Evolutionary conservation across 2,113 vertebrate genomes (phyloP), one percentile per base, ranked within the genome.

Genomic region (rabbit (Oryctolagus cuniculus)): DNA sequence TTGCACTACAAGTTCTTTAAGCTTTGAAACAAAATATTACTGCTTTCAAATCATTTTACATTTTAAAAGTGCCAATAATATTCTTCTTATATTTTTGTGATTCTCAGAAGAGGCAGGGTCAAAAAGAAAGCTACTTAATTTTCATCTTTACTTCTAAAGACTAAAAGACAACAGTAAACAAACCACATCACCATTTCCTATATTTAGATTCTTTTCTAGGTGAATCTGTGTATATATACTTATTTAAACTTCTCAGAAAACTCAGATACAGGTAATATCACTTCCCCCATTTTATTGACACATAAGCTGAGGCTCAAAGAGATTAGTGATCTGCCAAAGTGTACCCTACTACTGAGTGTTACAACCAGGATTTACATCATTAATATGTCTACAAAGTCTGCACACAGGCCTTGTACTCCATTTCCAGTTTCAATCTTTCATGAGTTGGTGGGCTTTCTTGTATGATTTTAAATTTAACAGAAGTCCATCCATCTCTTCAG

Each of bases 11-110:
- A 88, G 16, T 63, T 21, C 21, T 79, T 90, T 66, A 15, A 94
- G 36, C 21, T 85, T 91, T 87, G 81, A 88, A 95, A 83, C 17
- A 95, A 96, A 95, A 72, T 27, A 94, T n/a, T 27, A 49, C 38
- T 81, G 61, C 70, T 93, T 95, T 96, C 58, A 79, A 89, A 72
- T 93, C 72, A 94, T 38, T 79, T 17, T 31, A 93, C 6, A 36
- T 83, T 93, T 70, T 82, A 87, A 5, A 96, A 83, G 17, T 16
- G 25, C 17, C 19, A 95, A 91, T 2, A 95, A 31, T 66, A 80
- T 91, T 87, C 58, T 70, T 49, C 25, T 90, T 55, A 53, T 61
- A 91, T 66, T 78, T 91, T 80, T 31, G 5, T 80, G 87, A 91
- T 9, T 94, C 53, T 87, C 49, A 88, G 51, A 85, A 16, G 16